Evolutionary conservation across 2,888 invertebrate species (phyloP), one percentile per base, ranked within the genome.

Genomic region (Drosophila engyochracea): DNA sequence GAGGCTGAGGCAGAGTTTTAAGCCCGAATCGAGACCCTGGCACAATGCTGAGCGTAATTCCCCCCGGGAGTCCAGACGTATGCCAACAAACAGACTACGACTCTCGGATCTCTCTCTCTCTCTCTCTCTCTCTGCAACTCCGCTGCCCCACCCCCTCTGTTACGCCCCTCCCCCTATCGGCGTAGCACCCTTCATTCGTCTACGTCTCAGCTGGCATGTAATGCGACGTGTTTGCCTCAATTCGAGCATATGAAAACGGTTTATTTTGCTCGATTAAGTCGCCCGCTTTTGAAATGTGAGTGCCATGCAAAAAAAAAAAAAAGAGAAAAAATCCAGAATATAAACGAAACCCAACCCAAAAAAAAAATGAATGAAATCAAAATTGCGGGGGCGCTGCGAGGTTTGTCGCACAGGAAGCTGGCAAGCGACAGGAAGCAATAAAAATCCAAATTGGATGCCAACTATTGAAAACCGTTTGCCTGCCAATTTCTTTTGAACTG

Each of bases 261-360:
- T 92, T 92, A 92, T 92, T 91, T 92, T 92, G 92, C 92, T 92
- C 92, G 92, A 92, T 92, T 92, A 92, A 92, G 89, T 91, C 82
- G 82, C 83, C 63, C 66, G 79, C 81, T 91, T 85, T 84, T 85
- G 85, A 82, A 89, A 80, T 80, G 81, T 78, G 85, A 85, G 57
- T 75, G 70, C 70, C 49, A 53, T 65, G 63, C 61, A 49, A 63
- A n/a, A n/a, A n/a, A 65, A 66, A 72, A 47, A 35, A 39, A 19
- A 61, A 39, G 0, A 39, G 31, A 53, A 55, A 30, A 68, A 65
- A 55, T 31, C 12, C 47, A 41, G 49, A 61, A 66, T 53, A n/a
- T 35, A 35, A 68, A 41, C 52, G 30, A 30, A 53, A 70, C 53
- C 51, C 69, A 71, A 31, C 60, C 60, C 74, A 81, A 75, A 59